Evolutionary conservation across 53 echinoderm and acorn worm genomes (phyloP), one percentile per base, ranked within the genome.

Genomic region (Astropecten irregularis): DNA sequence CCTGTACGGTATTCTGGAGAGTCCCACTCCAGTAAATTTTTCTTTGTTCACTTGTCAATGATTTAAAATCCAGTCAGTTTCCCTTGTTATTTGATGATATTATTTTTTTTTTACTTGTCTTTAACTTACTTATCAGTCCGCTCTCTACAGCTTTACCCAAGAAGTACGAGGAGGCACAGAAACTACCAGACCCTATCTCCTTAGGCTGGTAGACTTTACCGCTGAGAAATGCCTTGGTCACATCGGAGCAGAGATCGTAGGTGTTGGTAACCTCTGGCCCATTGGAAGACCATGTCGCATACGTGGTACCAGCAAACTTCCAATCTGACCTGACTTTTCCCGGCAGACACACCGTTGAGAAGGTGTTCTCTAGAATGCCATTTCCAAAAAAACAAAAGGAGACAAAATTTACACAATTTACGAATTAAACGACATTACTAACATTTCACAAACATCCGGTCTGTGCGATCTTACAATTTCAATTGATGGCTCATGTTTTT

Each of bases 141-240:
- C 89, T 50, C 40, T 95, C 92, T 21, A 71, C 81, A 28, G 76
- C 84, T 48, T 92, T 84, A 8, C 87, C 87, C 84, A 87, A 79
- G 77, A 95, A 90, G 69, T 95, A 95, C 3, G 95, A 92, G 68
- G 90, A 89, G 27, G 92, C 84, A 84, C 90, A 92, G 61, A 95
- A 89, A 8, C 84, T 62, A 14, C 33, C 61, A 18, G 58, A 87
- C 7, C 60, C 55, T 23, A 92, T 85, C 42, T 95, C 95, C 34
- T 44, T 49, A 11, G 95, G 89, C 46, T 76, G 60, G 55, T 86
- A 87, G 19, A 95, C 90, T 48, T 82, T 77, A 10, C 39, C 65
- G 6, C 77, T 55, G 42, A 92, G 26, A 40, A 79, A 90, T 34
- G 46, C 46, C 44, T 68, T 66, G 38, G 85, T 85, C 14, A 91